Base-by-base conservation (phyloP, 2,888 invertebrate genomes). In the Ophion ellenae region DNA sequence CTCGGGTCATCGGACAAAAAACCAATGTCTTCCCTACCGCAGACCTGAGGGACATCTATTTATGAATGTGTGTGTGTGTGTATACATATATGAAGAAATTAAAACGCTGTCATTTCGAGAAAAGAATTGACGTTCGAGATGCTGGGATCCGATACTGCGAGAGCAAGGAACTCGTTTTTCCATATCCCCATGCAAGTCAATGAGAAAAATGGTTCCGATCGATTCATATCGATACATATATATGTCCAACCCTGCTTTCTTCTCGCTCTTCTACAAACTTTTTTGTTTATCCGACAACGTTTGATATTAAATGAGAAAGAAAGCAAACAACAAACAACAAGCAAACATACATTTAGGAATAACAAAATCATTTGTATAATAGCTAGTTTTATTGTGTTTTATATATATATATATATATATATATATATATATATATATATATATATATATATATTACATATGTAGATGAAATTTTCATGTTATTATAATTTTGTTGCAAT, bases 1-100 rank as follows among this genome's bases (percentile, higher is more conserved):
- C 74, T 57, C 11, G 80, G 57, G 84, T 70, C 64, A 67, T 32
- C 32, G 53, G 45, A 84, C 86, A 88, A 87, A 87, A 89, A 87
- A 69, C 10, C 59, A n/a, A 66, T 63, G 79, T 66, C 70, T 80
- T 76, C 74, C 78, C 67, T 79, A 63, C 74, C 74, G 78, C 69
- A 59, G 70, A 53, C 57, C 24, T 64, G 66, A 40, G 81, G 80
- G 66, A 77, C 75, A 86, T 86, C 73, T 86, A 83, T 81, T 88
- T 87, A 83, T 71, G 53, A 77, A 82, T 85, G 77, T 86, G 14
- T 67, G 17, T 67, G n/a, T 67, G 14, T 24, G n/a, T 53, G 9
- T 71, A n/a, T n/a, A 61, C 10, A 24, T 20, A 61, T 61, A 61
- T 61, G 20, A 20, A 61, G 24, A 61, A 61, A 61, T 61, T 61